Evolutionary conservation across 2,888 invertebrate genomes (phyloP).

Genomic region (Pollenia labialis): DNA sequence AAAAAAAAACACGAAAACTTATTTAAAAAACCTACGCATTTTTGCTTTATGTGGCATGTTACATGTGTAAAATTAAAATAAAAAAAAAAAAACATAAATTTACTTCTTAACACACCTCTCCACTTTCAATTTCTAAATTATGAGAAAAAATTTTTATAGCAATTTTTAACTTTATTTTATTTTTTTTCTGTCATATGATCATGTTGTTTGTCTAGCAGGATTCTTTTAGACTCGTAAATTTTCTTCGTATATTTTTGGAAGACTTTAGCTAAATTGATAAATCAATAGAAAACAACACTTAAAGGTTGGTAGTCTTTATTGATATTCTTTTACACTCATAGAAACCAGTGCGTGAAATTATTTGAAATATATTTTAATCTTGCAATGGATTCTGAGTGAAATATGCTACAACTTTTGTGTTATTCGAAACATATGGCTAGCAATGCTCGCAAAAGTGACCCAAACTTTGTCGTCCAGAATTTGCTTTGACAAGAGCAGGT

Average conservation of each 20-base stretch:
- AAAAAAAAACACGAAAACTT: not conserved
- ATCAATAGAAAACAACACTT: conserved; percentile 33
- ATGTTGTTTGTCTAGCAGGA: conserved; percentile 19
- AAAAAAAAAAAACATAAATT: not conserved
- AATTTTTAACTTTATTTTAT: conserved; percentile 33
- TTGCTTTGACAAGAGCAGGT: too few relatives aligned
- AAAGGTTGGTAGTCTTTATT: conserved; percentile 45
- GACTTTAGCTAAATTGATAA: conserved; percentile 41
- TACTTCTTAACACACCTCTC: conserved; percentile 40
- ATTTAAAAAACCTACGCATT: conserved; percentile 52
- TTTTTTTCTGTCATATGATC: conserved; percentile 54
- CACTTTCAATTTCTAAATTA: conserved; percentile 71
- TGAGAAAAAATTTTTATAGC: conserved; percentile 41
- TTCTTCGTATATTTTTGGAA: conserved; percentile 6
- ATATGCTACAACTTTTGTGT: too few relatives aligned
- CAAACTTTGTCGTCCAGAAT: too few relatives aligned
- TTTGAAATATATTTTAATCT: too few relatives aligned
- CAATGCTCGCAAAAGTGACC: too few relatives aligned
- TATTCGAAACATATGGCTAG: too few relatives aligned
- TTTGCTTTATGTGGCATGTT: conserved; percentile 18
- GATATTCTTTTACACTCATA: conserved; percentile 22
- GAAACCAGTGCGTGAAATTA: not conserved
- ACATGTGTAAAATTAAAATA: not conserved
- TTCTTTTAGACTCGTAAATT: not conserved
- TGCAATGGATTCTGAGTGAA: too few relatives aligned